Percentiles rank a stretch among this genome's conserved stretches.
phyloP scores from a whole-genome alignment of 2,113 vertebrate species.

The Osmerus eperlanus region DNA sequence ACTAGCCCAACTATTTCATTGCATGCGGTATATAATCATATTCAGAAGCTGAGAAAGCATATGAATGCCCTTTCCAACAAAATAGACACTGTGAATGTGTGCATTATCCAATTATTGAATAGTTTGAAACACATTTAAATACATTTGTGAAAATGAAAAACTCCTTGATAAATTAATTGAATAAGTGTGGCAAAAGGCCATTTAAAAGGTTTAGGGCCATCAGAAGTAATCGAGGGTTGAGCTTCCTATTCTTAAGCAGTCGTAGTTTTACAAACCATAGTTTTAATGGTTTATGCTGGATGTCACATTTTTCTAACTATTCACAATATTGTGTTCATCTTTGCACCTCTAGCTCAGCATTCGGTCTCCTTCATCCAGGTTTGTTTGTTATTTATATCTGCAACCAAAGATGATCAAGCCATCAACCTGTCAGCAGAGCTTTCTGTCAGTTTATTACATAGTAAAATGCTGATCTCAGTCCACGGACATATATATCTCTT shows the following conservation, averaged over 20 bases:
- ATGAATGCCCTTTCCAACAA: too few relatives aligned
- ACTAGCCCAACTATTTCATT: neutral
- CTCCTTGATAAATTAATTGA: too few relatives aligned
- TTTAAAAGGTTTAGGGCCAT: neutral
- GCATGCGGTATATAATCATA: too few relatives aligned
- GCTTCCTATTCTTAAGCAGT: slow-evolving; percentile 13
- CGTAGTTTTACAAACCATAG: too few relatives aligned
- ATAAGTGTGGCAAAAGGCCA: too few relatives aligned
- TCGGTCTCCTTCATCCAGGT: slow-evolving; percentile 10
- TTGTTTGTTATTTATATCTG: slow-evolving; percentile 35
- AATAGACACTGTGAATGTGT: too few relatives aligned
- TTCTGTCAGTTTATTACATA: slow-evolving; percentile 1
- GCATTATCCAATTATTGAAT: too few relatives aligned
- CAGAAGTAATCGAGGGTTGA: slow-evolving; percentile 14
- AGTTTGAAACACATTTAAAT: too few relatives aligned
- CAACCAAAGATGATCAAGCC: slow-evolving; percentile 68
- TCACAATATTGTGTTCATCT: slow-evolving; percentile 5
- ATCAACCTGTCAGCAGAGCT: slow-evolving; percentile 29
- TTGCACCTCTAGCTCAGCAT: neutral
- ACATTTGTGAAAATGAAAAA: too few relatives aligned
- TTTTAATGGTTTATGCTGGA: slow-evolving; percentile 14
- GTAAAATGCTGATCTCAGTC: slow-evolving; percentile 1
- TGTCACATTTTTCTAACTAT: slow-evolving; percentile 12
- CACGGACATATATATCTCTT: neutral
- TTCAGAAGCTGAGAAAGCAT: too few relatives aligned